Base-by-base conservation (phyloP, 2,888 invertebrate species). In the Zaprionus lineosus region DNA sequence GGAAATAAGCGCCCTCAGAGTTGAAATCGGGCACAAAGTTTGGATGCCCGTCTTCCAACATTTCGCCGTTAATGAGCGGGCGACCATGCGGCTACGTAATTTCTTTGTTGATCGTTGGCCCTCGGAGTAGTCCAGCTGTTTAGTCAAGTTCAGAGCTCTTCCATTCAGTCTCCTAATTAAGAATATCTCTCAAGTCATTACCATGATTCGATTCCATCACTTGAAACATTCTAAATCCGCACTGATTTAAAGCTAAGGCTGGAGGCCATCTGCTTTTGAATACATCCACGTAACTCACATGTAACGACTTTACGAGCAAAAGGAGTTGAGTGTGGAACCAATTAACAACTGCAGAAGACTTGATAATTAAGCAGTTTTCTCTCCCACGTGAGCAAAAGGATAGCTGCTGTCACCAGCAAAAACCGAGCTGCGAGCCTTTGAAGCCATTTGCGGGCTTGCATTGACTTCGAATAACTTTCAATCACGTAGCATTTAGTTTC, bases 401-500 rank as follows among this genome's bases (percentile, higher is more conserved):
- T 34, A 29, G 18, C 12, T 18, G 57, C 41, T 58, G 61, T 48
- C 51, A 46, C n/a, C 48, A 55, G 62, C 67, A 67, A 41, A 41
- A 39, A 40, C 16, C 16, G 36, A 26, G 41, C 21, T 60, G 56
- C n/a, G n/a, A n/a, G n/a, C n/a, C n/a, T n/a, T n/a, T n/a, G n/a
- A n/a, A n/a, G n/a, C n/a, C n/a, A n/a, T 68, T 53, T 57, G 53
- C 50, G 47, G 39, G 24, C 14, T 47, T 46, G 53, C 44, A 66
- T 52, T 63, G 43, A 39, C 47, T 68, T 52, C 61, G 52, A 59
- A 39, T 52, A 73, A 56, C 64, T 76, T 74, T 77, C 57, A 64
- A 61, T 69, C 78, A 69, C 74, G 78, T 53, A 51, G 57, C 65
- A 59, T 60, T 76, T 76, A 57, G 74, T 78, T 77, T 82, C 58